Base-by-base conservation (phyloP, 2,888 invertebrate species). In the Callyntrura sp. region DNA sequence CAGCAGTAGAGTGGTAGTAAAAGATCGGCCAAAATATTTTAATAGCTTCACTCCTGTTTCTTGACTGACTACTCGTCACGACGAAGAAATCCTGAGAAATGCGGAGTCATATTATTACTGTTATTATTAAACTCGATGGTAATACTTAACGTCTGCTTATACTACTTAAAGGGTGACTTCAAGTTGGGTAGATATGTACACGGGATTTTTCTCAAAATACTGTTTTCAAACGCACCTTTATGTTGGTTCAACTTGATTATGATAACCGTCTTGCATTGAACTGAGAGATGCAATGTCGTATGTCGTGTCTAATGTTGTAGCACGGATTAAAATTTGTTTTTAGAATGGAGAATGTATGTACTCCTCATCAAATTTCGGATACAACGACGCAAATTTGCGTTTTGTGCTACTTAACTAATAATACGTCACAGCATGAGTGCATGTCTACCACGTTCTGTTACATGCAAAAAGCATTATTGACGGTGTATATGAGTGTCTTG, bases 361-460 rank as follows among this genome's bases (percentile, higher is more conserved):
- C 62, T 62, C 12, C 43, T 43, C 43, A 81, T 48, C 82, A 65
- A 57, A 70, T 45, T 68, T 68, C 43, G 68, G 68, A 5, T 73
- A 73, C 73, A 48, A 73, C 73, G 73, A 73, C 84, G 76, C 35
- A 85, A 83, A 76, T 76, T 76, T 76, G 60, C 48, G 76, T 51
- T 73, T 73, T 76, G 60, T 62, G 76, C 85, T 35, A 76, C 60
- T 84, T 85, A 48, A 76, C 76, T n/a, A 25, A 28, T 43, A 12
- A 73, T 48, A 23, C 20, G 35, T 70, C 11, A 0, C 43, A 9
- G n/a, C n/a, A n/a, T 35, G n/a, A 35, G 35, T 17, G 35, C 65
- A 35, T 28, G 60, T 35, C 28, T 65, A 28, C 25, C 6, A 43
- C 23, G 25, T 25, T 12, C 3, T 43, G 43, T 45, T 45, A 25